These are phyloP conservation scores for Argyrosomus japonicus DNA, from an alignment of 2,113 vertebrate genomes.

Conservation along the genomic window DNA sequence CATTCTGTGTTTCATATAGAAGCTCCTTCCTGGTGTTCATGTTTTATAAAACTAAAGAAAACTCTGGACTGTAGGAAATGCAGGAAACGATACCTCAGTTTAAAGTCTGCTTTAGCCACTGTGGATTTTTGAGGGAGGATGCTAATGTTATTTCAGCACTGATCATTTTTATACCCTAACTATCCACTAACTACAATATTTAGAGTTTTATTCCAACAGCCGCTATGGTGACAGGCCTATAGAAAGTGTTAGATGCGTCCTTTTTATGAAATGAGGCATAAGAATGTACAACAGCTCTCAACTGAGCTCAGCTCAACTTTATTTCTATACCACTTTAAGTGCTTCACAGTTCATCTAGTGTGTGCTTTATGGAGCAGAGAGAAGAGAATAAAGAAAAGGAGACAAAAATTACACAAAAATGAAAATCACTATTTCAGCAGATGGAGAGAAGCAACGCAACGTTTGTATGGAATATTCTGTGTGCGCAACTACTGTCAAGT, in stretches of 20 bases:
- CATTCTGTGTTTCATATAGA: constrained; percentile 13
- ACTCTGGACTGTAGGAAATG: neutral
- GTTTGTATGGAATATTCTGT: neutral
- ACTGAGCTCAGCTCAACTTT: neutral
- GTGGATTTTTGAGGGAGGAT: neutral
- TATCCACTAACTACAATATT: neutral
- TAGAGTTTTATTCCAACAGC: neutral
- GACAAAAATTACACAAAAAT: neutral
- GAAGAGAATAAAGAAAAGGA: neutral
- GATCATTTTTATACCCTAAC: neutral
- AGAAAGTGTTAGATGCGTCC: neutral
- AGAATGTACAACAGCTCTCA: neutral
- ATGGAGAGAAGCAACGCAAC: neutral
- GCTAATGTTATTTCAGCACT: neutral
- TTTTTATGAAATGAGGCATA: neutral
- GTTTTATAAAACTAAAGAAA: constrained; percentile 39
- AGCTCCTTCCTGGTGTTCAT: constrained; percentile 21
- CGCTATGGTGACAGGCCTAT: neutral
- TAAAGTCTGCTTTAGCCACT: neutral
- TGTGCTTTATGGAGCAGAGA: neutral
- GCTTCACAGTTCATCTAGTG: neutral
- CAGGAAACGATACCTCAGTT: too few species aligned
- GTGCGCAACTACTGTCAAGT: neutral
- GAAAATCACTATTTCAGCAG: neutral
- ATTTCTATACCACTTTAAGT: neutral